Evolutionary conservation across 2,797 vertebrate species (phyloP), one percentile per base, ranked within the genome.

Genomic region (Etheostoma perlongum): DNA sequence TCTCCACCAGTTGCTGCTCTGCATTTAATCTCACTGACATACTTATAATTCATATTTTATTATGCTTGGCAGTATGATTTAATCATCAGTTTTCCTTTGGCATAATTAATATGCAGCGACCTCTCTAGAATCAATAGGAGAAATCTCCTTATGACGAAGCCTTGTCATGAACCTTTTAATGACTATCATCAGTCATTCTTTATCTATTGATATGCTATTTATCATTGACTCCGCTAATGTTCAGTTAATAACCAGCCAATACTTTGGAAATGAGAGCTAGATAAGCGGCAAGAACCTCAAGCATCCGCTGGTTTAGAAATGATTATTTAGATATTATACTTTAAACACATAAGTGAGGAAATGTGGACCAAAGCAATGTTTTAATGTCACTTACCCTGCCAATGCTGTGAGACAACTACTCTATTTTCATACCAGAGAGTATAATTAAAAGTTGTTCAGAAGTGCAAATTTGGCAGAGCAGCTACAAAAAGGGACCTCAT

Each of bases 401-500:
- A 83, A 64, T 16, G 70, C 65, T 74, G 69, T 73, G 36, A 63
- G 81, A 75, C 73, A 79, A 67, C 84, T 79, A 49, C 67, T 40
- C 85, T 85, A 42, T 86, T 88, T 84, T 74, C 81, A 77, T 89
- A 87, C 85, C 79, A 80, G 67, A 68, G 85, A 82, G 88, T 85
- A 87, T 90, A 91, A 93, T 93, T 92, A 93, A 92, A 93, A 89
- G 85, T 84, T 87, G 76, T 79, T 89, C 89, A 86, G 82, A 91
- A 88, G 83, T 82, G 88, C 78, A 91, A 76, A 91, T 89, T 87
- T 93, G 92, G 88, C 78, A 85, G 76, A 78, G 87, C 70, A 58
- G 76, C 80, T 75, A 70, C 73, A 79, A 69, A 77, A 67, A 85
- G 89, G 91, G 87, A 82, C 77, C 88, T 94, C 89, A 91, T 92